Evolutionary conservation across 1,140 invertebrate species (phyloP).

Genomic region (Hycleus phaleratus): DNA sequence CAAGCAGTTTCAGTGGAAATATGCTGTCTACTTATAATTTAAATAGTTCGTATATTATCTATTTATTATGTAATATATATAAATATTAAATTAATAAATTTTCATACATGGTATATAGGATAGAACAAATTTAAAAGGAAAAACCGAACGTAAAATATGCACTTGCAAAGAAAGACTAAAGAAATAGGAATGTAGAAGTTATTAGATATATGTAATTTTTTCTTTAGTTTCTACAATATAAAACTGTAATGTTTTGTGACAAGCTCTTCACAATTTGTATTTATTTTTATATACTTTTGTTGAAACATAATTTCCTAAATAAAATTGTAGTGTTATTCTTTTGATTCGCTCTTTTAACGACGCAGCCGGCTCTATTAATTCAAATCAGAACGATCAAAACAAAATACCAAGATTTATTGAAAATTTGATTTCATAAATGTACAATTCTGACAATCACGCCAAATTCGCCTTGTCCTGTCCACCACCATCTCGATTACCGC

Average conservation of each 20-base stretch:
- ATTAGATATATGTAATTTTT: conserved; percentile 19
- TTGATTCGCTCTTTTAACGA: background rate
- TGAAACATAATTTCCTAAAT: conserved; percentile 12
- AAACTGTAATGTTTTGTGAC: conserved; percentile 23
- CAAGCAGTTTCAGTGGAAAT: conserved; percentile 12
- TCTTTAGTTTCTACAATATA: conserved; percentile 19
- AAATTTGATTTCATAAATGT: too few relatives aligned
- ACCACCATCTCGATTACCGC: background rate
- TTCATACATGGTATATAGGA: conserved; percentile 21
- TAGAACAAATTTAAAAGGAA: conserved; percentile 18
- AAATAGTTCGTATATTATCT: conserved; percentile 10
- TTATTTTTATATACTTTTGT: conserved; percentile 15
- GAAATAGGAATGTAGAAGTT: conserved; percentile 17
- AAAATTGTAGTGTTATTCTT: conserved; percentile 15
- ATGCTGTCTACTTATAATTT: conserved; percentile 10
- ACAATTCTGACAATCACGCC: too few relatives aligned
- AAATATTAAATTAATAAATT: conserved; percentile 2
- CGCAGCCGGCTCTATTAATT: too few relatives aligned
- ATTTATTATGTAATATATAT: conserved; percentile 18
- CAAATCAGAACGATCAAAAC: too few relatives aligned
- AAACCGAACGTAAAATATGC: conserved; percentile 11
- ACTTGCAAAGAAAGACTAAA: conserved; percentile 24
- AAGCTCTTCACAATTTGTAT: conserved; percentile 14
- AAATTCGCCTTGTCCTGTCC: too few relatives aligned
- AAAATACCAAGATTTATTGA: too few relatives aligned